Percentiles rank a stretch among this genome's conserved stretches.
These are phyloP conservation scores for Eledone cirrhosa DNA, from an alignment of 2,888 invertebrate species.

Conservation along the genomic window DNA sequence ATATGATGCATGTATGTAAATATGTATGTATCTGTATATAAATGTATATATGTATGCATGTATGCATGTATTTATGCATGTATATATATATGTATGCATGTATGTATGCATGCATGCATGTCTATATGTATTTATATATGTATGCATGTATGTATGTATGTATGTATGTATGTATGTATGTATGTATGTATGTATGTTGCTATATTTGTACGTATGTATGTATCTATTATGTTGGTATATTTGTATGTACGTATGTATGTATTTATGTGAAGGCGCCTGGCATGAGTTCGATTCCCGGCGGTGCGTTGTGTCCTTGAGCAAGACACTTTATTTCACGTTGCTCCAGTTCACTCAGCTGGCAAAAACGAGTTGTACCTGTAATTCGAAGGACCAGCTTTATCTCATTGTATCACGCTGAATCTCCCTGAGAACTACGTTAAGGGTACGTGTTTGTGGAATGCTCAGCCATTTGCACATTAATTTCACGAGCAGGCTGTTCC, in stretches of 20 bases:
- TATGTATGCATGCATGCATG: not conserved
- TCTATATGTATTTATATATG: not conserved
- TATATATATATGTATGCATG: not conserved
- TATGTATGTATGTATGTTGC: not conserved
- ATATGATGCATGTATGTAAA: not conserved
- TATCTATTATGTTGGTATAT: not conserved
- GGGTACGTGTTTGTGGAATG: too few relatives aligned
- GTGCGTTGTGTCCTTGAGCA: too few relatives aligned
- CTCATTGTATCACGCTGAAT: too few relatives aligned
- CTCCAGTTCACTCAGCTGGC: too few relatives aligned
- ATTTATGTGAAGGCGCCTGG: not conserved
- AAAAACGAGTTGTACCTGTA: too few relatives aligned
- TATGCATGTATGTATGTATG: not conserved
- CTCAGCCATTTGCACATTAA: too few relatives aligned
- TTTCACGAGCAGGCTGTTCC: too few relatives aligned
- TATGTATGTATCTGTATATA: not conserved
- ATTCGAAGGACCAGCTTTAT: too few relatives aligned
- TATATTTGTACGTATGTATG: not conserved
- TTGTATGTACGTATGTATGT: not conserved
- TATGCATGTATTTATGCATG: not conserved
- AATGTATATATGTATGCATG: not conserved
- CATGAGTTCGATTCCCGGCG: too few relatives aligned
- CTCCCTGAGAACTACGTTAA: too few relatives aligned
- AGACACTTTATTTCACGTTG: too few relatives aligned
- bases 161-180: not conserved